Evolutionary conservation across 1,140 invertebrate species (phyloP), one percentile per base, ranked within the genome.

Genomic region (Pachyrhynchus sulphureomaculatus): DNA sequence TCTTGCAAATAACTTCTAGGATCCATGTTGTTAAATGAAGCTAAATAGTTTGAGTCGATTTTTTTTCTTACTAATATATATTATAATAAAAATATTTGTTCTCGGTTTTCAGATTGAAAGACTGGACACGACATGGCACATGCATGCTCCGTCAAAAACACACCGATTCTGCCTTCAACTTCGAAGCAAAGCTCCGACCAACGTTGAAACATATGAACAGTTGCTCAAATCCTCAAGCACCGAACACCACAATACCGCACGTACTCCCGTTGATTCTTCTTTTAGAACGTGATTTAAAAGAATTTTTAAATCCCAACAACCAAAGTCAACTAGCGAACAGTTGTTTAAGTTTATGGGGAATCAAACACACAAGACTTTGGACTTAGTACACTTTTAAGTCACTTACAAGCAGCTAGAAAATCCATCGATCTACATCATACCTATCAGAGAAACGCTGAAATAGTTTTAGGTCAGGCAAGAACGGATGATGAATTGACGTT

Each of bases 91-190:
- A n/a, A n/a, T n/a, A n/a, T 26, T 26, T 26, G 3, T 26, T 26
- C 8, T 26, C 24, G 3, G 29, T 54, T 59, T 57, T 17, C 69
- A 89, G 87, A 86, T 92, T 52, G 88, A 92, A 75, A 84, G 85
- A 71, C 75, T 93, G 26, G 83, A 87, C 29, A 82, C 84, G 29
- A 92, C 91, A 0, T 96, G 94, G 94, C 86, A 93, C 72, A 84
- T 89, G 41, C n/a, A n/a, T n/a, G n/a, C 75, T 96, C 1, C 80
- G 93, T 12, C 89, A 93, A 72, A 88, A 89, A 56, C 88, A 91
- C 70, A 96, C 93, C 0, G 87, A 92, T 65, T 89, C 90, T 60
- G 92, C 93, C 1, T 94, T 95, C 64, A 90, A 87, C 68, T 96
- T 95, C 72, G 93, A 96, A 78, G 92, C 93, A 0, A 93, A 94